Evolutionary conservation across 2,113 vertebrate genomes (phyloP).

Genomic region (Ammospiza nelsoni): DNA sequence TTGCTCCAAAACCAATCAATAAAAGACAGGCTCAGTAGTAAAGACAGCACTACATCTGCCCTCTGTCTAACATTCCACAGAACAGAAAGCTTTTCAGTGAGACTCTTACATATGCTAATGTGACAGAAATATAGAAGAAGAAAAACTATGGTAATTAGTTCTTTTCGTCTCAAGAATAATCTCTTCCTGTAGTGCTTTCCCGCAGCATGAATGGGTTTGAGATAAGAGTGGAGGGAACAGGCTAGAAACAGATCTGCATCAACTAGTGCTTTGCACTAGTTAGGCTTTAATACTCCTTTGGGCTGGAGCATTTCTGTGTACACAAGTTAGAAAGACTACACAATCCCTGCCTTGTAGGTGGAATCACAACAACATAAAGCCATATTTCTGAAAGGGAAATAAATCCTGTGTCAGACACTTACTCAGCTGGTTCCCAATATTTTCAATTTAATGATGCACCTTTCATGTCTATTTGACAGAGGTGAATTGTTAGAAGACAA

Average conservation of each 20-base stretch:
- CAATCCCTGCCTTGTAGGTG: neutral
- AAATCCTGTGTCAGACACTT: neutral
- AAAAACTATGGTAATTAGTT: neutral
- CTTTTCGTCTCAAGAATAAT: neutral
- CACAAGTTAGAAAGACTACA: neutral
- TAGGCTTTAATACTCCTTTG: neutral
- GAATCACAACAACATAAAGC: neutral
- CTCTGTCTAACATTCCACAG: neutral
- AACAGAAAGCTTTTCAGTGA: neutral
- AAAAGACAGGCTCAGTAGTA: neutral
- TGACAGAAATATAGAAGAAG: neutral
- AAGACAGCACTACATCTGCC: neutral
- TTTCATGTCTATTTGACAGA: neutral
- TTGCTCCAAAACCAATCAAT: neutral
- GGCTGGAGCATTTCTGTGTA: neutral
- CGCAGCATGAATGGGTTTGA: neutral
- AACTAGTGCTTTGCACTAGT: neutral
- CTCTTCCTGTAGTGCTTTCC: neutral
- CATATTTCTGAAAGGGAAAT: neutral
- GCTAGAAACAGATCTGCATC: neutral
- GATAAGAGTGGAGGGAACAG: neutral
- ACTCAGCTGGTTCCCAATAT: neutral
- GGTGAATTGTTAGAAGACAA: slow-evolving; percentile 45
- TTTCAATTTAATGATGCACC: neutral
- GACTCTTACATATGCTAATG: neutral